Conservation (phyloP, 2,888 invertebrate genomes). For the Vanessa cardui region DNA sequence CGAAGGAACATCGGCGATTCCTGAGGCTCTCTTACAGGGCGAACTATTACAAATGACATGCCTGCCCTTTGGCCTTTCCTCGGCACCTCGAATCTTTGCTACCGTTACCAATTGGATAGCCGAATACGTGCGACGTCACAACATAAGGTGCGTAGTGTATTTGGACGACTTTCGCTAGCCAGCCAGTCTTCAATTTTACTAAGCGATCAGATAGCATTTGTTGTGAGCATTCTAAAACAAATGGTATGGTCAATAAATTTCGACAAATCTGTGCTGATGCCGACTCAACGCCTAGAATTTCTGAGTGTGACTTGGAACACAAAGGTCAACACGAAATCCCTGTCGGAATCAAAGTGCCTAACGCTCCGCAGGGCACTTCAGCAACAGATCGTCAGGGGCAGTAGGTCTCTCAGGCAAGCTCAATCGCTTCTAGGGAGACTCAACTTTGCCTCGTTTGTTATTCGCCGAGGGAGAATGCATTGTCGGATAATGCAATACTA, state of each 20-base stretch:
- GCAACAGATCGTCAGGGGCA: background rate
- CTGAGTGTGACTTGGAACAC: background rate
- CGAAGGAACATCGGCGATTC: background rate
- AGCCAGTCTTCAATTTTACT: background rate
- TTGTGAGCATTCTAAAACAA: background rate
- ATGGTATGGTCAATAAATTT: too few species aligned
- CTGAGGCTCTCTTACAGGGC: background rate
- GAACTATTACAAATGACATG: background rate
- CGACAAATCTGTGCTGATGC: too few species aligned
- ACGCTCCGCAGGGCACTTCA: too few species aligned
- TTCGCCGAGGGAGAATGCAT: constrained; percentile 33
- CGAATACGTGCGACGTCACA: background rate
- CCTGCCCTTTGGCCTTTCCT: background rate
- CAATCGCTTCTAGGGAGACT: constrained; percentile 39
- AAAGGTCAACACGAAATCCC: background rate
- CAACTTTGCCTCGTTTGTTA: constrained; percentile 41
- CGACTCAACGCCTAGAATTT: too few species aligned
- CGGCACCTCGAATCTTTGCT: background rate
- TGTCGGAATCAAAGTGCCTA: too few species aligned
- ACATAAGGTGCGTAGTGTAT: background rate
- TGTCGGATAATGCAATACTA: constrained; percentile 35
- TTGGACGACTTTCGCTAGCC: background rate
- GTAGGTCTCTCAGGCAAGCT: constrained; percentile 39
- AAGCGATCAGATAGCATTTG: background rate
- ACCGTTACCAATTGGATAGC: background rate